These are phyloP conservation scores for Vultur gryphus DNA, from an alignment of 2,797 vertebrate species.

Conservation along the genomic window DNA sequence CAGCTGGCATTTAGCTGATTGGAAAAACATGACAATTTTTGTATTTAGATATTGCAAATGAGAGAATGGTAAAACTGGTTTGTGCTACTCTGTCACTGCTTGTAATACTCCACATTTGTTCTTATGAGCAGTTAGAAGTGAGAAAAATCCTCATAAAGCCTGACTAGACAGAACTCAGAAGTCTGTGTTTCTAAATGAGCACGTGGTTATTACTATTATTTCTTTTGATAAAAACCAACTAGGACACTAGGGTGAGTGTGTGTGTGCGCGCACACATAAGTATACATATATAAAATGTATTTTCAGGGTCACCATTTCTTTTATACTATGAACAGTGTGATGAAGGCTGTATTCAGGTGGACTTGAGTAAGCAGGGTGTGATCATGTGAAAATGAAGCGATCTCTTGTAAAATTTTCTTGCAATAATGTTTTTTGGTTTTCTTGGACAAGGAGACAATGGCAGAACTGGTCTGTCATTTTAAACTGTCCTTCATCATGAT, in stretches of 20 bases:
- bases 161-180: not conserved
- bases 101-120: not conserved
- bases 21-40: not conserved
- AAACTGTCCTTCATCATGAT: not conserved
- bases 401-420: not conserved
- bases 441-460: not conserved
- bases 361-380: not conserved
- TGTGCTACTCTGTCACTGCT: not conserved
- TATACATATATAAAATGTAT: not conserved
- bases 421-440: not conserved
- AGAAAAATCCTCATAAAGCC: not conserved
- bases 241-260: not conserved
- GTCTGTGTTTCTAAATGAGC: not conserved
- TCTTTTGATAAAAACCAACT: not conserved
- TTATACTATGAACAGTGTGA: rapidly evolving
- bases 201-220: not conserved
- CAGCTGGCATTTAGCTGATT: slow-evolving; percentile 18
- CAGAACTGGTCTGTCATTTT: not conserved
- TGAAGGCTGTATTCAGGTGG: not conserved
- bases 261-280: not conserved
- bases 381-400: not conserved
- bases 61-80: not conserved
- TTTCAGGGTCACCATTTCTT: not conserved
- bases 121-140: not conserved
- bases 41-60: not conserved